A percentile compares a stretch with the other conserved stretches of the same genome.
phyloP scores from a whole-genome alignment of 2,888 invertebrate genomes.

The Macropis europaea region DNA sequence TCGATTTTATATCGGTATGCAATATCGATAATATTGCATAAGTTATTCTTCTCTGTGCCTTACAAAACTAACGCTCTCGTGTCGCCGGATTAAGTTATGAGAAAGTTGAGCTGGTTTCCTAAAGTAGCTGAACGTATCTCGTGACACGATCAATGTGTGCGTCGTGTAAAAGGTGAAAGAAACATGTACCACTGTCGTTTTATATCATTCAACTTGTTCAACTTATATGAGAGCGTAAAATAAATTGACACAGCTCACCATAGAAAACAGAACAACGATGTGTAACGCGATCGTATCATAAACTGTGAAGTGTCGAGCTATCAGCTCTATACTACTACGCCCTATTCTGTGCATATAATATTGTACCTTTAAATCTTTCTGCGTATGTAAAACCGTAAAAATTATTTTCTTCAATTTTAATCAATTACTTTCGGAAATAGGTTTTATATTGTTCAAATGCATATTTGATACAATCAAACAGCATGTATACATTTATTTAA shows the following conservation, averaged over 20 bases:
- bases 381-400: neutral
- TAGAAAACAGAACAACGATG: constrained; percentile 46
- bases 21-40: neutral
- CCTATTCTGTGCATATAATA: constrained; percentile 9
- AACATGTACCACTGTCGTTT: constrained; percentile 57
- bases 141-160: constrained; percentile 56
- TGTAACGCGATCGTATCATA: constrained; percentile 50
- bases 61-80: constrained; percentile 22
- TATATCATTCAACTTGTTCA: constrained; percentile 56
- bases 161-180: constrained; percentile 57
- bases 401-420: neutral
- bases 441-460: too few relatives aligned
- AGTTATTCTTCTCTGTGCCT: constrained; percentile 7
- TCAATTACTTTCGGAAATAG: neutral
- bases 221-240: constrained; percentile 49
- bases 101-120: constrained; percentile 57
- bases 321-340: constrained; percentile 21
- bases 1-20: too few relatives aligned
- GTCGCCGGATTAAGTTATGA: constrained; percentile 44
- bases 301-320: constrained; percentile 40
- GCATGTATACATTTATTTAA: too few relatives aligned
- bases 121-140: constrained; percentile 56
- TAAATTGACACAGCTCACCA: constrained; percentile 43
- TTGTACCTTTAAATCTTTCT: constrained; percentile 11
- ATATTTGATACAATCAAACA: too few relatives aligned